phyloP scores from a whole-genome alignment of 1,140 invertebrate genomes.

The Ceratina japonica region DNA sequence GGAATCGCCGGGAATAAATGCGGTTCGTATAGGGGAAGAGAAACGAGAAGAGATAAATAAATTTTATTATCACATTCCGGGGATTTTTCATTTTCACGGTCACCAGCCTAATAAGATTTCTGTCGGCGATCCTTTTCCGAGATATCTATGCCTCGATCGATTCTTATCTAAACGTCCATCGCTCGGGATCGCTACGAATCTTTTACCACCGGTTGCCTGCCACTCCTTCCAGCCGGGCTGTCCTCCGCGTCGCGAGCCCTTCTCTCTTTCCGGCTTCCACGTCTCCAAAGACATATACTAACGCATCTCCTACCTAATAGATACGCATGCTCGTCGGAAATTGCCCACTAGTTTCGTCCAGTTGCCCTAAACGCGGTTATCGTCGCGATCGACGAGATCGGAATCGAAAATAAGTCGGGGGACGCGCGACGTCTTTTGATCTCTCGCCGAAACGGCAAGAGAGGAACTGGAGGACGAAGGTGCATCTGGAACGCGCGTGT shows the following conservation, averaged over 20 bases:
- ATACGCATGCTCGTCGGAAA: too few relatives aligned
- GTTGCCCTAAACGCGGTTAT: too few relatives aligned
- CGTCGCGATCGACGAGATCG: too few relatives aligned
- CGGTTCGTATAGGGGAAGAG: background rate
- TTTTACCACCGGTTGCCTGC: conserved; percentile 54
- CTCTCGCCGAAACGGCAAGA: too few relatives aligned
- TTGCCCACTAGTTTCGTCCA: too few relatives aligned
- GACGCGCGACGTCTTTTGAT: too few relatives aligned
- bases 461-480: background rate
- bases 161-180: conserved; percentile 59
- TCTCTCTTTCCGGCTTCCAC: conserved; percentile 38
- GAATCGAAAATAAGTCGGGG: too few relatives aligned
- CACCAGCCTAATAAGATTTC: conserved; percentile 46
- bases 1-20: too few relatives aligned
- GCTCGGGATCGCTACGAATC: conserved; percentile 57
- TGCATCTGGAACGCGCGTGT: background rate
- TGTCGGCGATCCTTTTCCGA: conserved; percentile 56
- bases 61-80: conserved; percentile 67
- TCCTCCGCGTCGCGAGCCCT: conserved; percentile 10
- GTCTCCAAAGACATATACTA: too few relatives aligned
- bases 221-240: conserved; percentile 44
- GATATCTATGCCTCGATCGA: conserved; percentile 45
- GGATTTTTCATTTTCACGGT: conserved; percentile 64
- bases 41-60: conserved; percentile 45
- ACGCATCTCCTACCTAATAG: too few relatives aligned